Percentiles rank a stretch among this genome's conserved stretches.
Evolutionary conservation across 2,797 vertebrate genomes (phyloP).

Genomic region (Cheirogaleus major): DNA sequence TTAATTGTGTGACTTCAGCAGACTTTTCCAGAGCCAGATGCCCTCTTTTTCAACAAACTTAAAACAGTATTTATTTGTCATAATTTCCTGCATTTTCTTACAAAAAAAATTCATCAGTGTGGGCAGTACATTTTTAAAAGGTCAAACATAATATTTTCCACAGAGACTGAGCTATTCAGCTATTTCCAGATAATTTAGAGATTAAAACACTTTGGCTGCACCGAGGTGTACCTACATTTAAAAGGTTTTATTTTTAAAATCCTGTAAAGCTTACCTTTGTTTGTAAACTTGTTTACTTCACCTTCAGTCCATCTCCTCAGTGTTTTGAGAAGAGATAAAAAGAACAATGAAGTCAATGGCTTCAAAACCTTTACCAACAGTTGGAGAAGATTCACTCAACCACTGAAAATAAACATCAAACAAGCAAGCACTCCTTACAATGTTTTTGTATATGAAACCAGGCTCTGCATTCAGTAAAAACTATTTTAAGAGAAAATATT

Average conservation of each 20-base stretch:
- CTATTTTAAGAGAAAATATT: slow-evolving; percentile 32
- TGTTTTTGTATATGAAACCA: neutral
- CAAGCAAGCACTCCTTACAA: neutral
- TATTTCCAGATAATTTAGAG: slow-evolving; percentile 46
- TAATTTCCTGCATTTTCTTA: slow-evolving; percentile 57
- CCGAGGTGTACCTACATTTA: neutral
- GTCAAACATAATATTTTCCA: slow-evolving; percentile 57
- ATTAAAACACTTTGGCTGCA: slow-evolving; percentile 21
- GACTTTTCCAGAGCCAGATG: slow-evolving; percentile 35
- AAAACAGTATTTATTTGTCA: slow-evolving; percentile 30
- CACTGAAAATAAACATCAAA: slow-evolving; percentile 44
- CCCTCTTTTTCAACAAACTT: neutral
- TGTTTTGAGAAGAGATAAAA: slow-evolving; percentile 41
- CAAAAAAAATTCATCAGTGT: slow-evolving; percentile 27
- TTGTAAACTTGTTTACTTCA: slow-evolving; percentile 48
- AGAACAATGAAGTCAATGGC: slow-evolving; percentile 25
- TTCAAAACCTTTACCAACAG: slow-evolving; percentile 37
- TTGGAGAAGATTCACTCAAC: slow-evolving; percentile 5
- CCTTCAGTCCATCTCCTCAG: neutral
- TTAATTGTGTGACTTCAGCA: neutral
- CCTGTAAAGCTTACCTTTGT: neutral
- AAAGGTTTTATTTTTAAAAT: slow-evolving; percentile 26
- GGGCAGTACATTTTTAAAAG: slow-evolving; percentile 50
- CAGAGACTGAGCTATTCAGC: neutral
- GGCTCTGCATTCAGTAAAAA: slow-evolving; percentile 32